A percentile compares a stretch with the other conserved stretches of the same genome.
Evolutionary conservation across 1,140 invertebrate species (phyloP).

Genomic region (Stegodyphus mimosarum): DNA sequence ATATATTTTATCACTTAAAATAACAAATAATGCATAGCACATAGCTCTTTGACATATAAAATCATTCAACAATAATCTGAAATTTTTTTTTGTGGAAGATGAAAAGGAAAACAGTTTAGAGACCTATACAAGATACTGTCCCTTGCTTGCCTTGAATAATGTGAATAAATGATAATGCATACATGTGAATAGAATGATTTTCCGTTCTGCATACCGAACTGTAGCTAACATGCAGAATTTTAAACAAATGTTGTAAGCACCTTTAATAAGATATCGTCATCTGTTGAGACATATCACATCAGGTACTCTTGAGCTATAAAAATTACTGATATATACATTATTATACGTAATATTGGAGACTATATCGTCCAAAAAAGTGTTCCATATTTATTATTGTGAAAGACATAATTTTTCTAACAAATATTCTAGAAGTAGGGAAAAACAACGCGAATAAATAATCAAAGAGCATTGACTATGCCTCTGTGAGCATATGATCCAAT

Average conservation of each 20-base stretch:
- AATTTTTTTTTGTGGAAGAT: not conserved
- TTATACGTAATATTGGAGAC: not conserved
- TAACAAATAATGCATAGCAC: not conserved
- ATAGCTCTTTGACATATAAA: not conserved
- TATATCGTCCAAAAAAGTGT: not conserved
- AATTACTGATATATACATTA: not conserved
- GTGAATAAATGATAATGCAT: not conserved
- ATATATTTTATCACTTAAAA: not conserved
- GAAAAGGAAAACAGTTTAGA: not conserved
- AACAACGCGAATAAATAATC: not conserved
- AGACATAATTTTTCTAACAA: not conserved
- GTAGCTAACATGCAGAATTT: not conserved
- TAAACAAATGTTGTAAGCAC: not conserved
- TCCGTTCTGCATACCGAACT: not conserved
- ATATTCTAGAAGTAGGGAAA: not conserved
- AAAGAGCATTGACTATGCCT: slow-evolving; percentile 13
- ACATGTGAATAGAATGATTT: not conserved
- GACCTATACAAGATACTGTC: not conserved
- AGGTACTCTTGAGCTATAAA: not conserved
- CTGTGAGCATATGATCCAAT: slow-evolving; percentile 13
- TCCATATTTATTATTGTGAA: not conserved
- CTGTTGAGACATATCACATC: not conserved
- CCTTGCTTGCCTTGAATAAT: not conserved
- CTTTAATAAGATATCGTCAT: not conserved
- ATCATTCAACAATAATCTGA: not conserved